These are phyloP conservation scores for Taphrorychus bicolor DNA, from an alignment of 2,888 invertebrate genomes.

Conservation along the genomic window DNA sequence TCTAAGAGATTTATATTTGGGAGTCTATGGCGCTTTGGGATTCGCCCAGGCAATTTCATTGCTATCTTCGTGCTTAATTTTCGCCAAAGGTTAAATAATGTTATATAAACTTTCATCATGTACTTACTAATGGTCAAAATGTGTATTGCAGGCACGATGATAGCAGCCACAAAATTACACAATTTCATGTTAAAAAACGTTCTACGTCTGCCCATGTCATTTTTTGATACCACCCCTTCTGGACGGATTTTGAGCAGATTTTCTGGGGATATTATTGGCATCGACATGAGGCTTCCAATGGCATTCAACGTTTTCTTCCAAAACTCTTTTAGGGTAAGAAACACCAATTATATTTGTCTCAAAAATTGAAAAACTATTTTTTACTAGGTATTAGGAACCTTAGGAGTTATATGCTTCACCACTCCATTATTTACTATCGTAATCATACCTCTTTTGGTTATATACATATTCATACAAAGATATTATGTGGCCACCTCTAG, in stretches of 20 bases:
- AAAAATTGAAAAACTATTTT: not conserved
- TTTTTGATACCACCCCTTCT: constrained; percentile 81
- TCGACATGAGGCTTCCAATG: constrained; percentile 71
- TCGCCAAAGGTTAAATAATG: constrained; percentile 25
- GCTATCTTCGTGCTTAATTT: constrained; percentile 15
- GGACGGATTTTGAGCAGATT: constrained; percentile 81
- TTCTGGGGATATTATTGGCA: constrained; percentile 73
- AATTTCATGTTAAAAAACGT: constrained; percentile 67
- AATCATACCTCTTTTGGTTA: constrained; percentile 77
- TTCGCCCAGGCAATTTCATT: constrained; percentile 69
- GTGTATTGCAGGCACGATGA: constrained; percentile 66
- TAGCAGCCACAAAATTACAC: constrained; percentile 68
- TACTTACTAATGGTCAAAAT: not conserved
- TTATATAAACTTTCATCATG: not conserved
- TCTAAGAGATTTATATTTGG: constrained; percentile 78
- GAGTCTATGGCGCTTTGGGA: constrained; percentile 86
- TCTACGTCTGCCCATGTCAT: constrained; percentile 72
- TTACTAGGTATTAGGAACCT: constrained; percentile 68
- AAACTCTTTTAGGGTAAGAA: constrained; percentile 36
- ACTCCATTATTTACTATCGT: constrained; percentile 82
- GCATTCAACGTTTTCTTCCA: constrained; percentile 38
- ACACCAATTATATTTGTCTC: not conserved
- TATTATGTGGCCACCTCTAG: constrained; percentile 94
- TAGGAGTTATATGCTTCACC: constrained; percentile 85
- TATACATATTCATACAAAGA: constrained; percentile 88